A percentile compares a stretch with the other conserved stretches of the same genome.
phyloP scores from a whole-genome alignment of 2,797 vertebrate species.

The Nyctalus aviator region DNA sequence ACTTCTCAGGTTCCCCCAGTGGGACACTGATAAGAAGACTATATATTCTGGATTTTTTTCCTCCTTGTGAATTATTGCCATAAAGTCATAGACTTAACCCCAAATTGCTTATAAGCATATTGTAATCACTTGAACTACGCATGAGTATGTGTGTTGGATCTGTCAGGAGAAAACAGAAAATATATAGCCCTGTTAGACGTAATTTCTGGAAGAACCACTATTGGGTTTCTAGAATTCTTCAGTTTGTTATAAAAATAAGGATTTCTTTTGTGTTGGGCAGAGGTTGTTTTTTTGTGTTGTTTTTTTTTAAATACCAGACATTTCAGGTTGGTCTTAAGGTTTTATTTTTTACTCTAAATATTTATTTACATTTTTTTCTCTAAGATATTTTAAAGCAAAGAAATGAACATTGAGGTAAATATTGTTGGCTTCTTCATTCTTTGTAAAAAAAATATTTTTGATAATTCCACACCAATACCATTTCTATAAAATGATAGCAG shows the following conservation, averaged over 20 bases:
- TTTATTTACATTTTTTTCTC: conserved; percentile 39
- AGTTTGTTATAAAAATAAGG: conserved; percentile 39
- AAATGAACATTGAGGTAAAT: conserved; percentile 1
- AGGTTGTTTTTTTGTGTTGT: background rate
- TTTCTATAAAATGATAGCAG: background rate
- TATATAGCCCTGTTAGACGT: background rate
- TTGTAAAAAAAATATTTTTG: conserved; percentile 14
- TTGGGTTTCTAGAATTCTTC: conserved; percentile 55
- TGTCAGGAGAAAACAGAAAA: conserved; percentile 41
- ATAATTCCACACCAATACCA: background rate
- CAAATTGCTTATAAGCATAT: background rate
- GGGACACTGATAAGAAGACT: background rate
- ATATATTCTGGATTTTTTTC: background rate
- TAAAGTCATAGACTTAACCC: background rate
- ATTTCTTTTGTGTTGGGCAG: background rate
- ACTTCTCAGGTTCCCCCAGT: background rate
- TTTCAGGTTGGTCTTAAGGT: conserved; percentile 24
- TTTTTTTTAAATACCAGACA: background rate
- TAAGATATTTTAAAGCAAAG: conserved; percentile 56
- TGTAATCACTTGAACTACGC: background rate
- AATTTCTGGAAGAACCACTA: conserved; percentile 30
- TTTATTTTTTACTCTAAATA: conserved; percentile 46
- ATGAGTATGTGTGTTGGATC: background rate
- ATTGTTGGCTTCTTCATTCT: conserved; percentile 42
- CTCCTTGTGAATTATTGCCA: background rate